Evolutionary conservation across 2,797 vertebrate genomes (phyloP).

Genomic region (Sebastes glaucus): DNA sequence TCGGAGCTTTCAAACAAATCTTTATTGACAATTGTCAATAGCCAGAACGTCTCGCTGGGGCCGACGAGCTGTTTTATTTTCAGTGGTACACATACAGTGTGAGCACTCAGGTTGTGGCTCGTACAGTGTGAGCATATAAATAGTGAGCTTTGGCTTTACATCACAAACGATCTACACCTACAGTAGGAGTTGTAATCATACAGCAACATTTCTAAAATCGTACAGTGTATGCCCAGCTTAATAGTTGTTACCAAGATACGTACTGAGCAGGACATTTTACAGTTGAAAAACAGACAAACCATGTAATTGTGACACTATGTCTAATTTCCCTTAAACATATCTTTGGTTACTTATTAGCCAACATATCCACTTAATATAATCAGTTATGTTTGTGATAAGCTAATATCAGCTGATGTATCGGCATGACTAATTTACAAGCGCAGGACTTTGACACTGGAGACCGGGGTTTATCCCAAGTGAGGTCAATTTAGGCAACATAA

Average conservation of each 20-base stretch:
- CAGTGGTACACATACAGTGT: no score
- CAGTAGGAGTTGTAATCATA: no score
- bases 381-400: neutral
- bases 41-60: no score
- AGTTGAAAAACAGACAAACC: neutral
- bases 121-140: no score
- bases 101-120: no score
- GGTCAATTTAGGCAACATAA: neutral
- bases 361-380: neutral
- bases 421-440: neutral
- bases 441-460: neutral
- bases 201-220: no score
- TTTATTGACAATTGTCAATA: no score
- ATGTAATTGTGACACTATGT: neutral
- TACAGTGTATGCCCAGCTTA: neutral
- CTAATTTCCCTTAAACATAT: neutral
- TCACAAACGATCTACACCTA: no score
- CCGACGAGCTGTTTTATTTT: no score
- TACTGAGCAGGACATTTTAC: no score
- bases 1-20: no score
- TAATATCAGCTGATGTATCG: neutral
- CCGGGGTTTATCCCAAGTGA: neutral
- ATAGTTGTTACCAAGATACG: neutral
- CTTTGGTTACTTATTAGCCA: neutral
- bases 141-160: no score